Evolutionary conservation across 2,797 vertebrate species (phyloP), one percentile per base, ranked within the genome.

Genomic region (Coregonus sp.): DNA sequence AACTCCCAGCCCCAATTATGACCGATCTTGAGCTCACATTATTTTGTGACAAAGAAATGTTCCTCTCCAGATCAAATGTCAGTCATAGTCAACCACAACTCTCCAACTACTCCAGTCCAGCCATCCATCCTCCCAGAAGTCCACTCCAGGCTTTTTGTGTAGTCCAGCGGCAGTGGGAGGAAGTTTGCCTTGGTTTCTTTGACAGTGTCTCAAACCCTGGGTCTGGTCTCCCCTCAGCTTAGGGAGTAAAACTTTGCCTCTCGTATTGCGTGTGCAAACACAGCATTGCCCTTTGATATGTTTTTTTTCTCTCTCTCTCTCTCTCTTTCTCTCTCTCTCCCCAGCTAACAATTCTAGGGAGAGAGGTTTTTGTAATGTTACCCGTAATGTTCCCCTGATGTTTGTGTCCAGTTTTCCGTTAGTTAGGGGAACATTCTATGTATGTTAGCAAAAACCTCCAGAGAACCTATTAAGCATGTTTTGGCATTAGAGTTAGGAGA

Each of bases 211-310:
- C 77, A 84, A 80, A 83, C 84, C 85, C 89, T 75, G 72, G n/a
- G 86, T 80, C 86, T 90, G 88, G 81, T 82, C 72, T 77, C 61
- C 59, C 72, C 86, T 87, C 88, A 89, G 83, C 84, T 83, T 80
- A 83, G 83, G 85, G 87, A 92, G 90, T 93, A 88, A 90, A 88
- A 92, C 91, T 93, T 92, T 92, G 89, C 90, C 86, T 94, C 92
- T 93, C 85, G 78, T 89, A 89, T 94, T 91, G 86, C 91, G 90
- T 90, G 80, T 88, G 91, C 89, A 93, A 93, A 94, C 89, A 90
- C 83, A 86, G 85, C 83, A 84, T 85, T 86, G 82, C 85, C 87
- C 86, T 92, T 92, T 91, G 86, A 92, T 91, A 87, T 89, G 54
- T 33, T 78, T 83, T 86, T 72, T 82, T 77, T 74, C 70, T 77